These are phyloP conservation scores for Dromiciops gliroides DNA, from an alignment of 2,113 vertebrate genomes.

Conservation along the genomic window DNA sequence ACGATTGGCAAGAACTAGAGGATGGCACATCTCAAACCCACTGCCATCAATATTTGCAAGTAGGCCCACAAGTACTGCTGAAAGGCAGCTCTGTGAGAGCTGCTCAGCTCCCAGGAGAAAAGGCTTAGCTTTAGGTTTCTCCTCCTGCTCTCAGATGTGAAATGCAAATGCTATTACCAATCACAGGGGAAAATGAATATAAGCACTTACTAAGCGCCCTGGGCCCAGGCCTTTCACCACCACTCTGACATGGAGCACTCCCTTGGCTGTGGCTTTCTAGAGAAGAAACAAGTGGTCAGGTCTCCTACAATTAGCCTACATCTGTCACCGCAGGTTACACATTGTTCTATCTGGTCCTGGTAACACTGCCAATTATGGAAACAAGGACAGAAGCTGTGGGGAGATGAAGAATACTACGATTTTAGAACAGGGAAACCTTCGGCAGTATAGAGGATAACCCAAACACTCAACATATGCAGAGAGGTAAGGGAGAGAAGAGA, in stretches of 20 bases:
- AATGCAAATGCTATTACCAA: not conserved
- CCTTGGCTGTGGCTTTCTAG: constrained; percentile 92
- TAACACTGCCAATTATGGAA: not conserved
- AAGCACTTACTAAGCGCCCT: constrained; percentile 90
- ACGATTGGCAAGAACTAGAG: not conserved
- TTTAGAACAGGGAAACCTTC: not conserved
- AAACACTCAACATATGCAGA: not conserved
- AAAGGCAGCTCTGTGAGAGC: not conserved
- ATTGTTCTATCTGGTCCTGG: not conserved
- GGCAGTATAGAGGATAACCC: not conserved
- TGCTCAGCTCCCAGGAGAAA: not conserved
- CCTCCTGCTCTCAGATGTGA: not conserved
- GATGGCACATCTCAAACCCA: not conserved
- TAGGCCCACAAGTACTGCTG: not conserved
- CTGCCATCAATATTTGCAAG: not conserved
- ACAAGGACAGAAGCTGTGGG: not conserved
- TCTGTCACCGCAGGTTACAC: not conserved
- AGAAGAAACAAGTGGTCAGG: constrained; percentile 53
- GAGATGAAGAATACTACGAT: not conserved
- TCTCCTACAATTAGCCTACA: not conserved
- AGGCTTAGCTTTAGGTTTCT: not conserved
- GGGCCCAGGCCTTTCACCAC: constrained; percentile 95
- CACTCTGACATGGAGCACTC: constrained; percentile 90
- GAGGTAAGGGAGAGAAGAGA: not conserved
- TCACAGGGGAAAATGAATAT: not conserved